Evolutionary conservation across 1,140 invertebrate species (phyloP), one percentile per base, ranked within the genome.

Genomic region (Coboldia fuscipes): DNA sequence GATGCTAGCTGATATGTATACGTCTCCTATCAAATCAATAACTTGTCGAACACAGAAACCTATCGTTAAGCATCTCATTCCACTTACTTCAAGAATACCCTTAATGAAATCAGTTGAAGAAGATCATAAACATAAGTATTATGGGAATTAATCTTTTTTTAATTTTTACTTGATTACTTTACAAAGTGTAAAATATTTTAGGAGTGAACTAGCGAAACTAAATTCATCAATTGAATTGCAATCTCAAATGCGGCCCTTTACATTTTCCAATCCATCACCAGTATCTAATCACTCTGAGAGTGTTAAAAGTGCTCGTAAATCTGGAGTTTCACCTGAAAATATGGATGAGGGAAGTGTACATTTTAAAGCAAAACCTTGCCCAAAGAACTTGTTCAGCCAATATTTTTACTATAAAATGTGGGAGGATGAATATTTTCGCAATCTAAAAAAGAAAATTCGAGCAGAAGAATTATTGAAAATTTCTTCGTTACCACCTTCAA

Each of bases 401-500:
- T 30, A 22, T 30, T 19, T 36, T 16, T 18, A 30, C 17, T 19
- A 30, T 23, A 36, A 36, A 30, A 30, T 30, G 20, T 36, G 35
- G 35, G 35, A 36, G 16, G 35, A 36, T 15, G 24, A 37, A 28
- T 31, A 34, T 18, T 37, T 37, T 22, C 9, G 31, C 12, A 13
- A 31, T 28, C 23, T 32, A 16, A 39, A 33, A 34, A 7, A 23
- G 34, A 38, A 23, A 13, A 15, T 33, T 19, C 27, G 29, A 18
- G 33, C 30, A 23, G 26, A 43, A 40, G 34, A 31, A 27, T 12
- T 27, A 30, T 7, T 40, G 36, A n/a, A 40, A 18, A 21, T 30
- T 10, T 21, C 35, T 14, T 26, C 26, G 16, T 41, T 3, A 34
- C 42, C 22, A 43, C 48, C 29, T 42, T 45, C 28, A 13, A 39